Conservation (phyloP, 2,888 invertebrate genomes). For the Agrotis segetum region DNA sequence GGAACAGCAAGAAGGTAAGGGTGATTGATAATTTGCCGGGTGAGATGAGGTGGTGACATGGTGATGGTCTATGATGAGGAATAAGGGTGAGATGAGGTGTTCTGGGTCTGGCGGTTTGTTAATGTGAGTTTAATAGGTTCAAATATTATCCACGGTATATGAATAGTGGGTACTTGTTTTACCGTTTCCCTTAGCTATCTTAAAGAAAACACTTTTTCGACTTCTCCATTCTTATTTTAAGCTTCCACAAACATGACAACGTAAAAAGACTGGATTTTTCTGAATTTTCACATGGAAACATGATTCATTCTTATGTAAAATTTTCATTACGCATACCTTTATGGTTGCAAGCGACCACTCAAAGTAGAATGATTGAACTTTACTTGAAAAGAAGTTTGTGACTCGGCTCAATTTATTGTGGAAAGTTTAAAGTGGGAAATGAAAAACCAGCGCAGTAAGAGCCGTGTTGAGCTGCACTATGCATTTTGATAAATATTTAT, state of each 20-base stretch:
- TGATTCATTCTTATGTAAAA: constrained; percentile 48
- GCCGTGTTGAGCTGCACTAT: constrained; percentile 17
- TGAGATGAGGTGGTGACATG: too few relatives aligned
- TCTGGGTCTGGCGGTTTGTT: too few relatives aligned
- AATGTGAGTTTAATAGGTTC: too few relatives aligned
- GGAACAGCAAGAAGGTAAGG: too few relatives aligned
- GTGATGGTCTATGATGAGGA: too few relatives aligned
- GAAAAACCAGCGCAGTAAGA: constrained; percentile 3
- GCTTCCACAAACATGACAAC: constrained; percentile 19
- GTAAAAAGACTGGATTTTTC: constrained; percentile 7
- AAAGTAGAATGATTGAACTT: constrained; percentile 33
- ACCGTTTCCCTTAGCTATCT: too few relatives aligned
- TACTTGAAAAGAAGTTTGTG: constrained; percentile 42
- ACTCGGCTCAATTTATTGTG: constrained; percentile 25
- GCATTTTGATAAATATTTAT: constrained; percentile 18
- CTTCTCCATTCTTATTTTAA: background rate
- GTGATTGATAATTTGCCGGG: too few relatives aligned
- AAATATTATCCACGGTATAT: too few relatives aligned
- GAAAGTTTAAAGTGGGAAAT: background rate
- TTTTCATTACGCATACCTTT: constrained; percentile 48
- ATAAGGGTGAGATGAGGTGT: too few relatives aligned
- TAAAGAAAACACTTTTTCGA: too few relatives aligned
- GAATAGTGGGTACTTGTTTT: too few relatives aligned
- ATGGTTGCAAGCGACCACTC: constrained; percentile 38
- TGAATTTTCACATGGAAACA: constrained; percentile 43